Evolutionary conservation across 2,113 vertebrate species (phyloP).

Genomic region (Corythaixoides concolor): DNA sequence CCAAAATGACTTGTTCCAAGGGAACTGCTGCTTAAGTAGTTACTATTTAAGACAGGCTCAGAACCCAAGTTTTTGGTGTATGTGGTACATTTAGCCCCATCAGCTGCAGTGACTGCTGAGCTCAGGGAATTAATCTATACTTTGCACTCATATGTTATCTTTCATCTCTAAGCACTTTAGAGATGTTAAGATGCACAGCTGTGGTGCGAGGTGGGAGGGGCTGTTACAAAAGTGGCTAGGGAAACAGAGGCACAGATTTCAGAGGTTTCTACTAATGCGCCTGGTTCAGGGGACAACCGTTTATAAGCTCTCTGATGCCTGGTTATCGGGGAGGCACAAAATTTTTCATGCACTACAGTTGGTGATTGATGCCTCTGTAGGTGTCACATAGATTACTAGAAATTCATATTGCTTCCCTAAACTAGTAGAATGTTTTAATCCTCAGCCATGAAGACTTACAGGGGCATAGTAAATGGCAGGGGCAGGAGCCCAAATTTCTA

Average conservation of each 20-base stretch:
- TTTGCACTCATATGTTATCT: neutral
- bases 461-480: neutral
- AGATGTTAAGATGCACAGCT: neutral
- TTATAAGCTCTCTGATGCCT: neutral
- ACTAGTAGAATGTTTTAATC: neutral
- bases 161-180: constrained; percentile 35
- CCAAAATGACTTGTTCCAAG: neutral
- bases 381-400: neutral
- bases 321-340: neutral
- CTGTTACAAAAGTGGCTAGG: neutral
- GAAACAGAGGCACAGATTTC: constrained; percentile 40
- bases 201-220: neutral
- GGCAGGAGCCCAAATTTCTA: neutral
- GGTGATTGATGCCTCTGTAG: neutral
- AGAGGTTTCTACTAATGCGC: neutral
- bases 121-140: constrained; percentile 14
- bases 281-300: neutral
- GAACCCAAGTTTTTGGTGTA: neutral
- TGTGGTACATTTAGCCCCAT: neutral
- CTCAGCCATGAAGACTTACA: neutral
- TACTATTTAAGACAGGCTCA: neutral
- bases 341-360: neutral
- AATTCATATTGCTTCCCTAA: neutral
- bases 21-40: neutral
- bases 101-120: constrained; percentile 5